phyloP scores from a whole-genome alignment of 1,140 invertebrate genomes.

The Lasioglossum baleicum region DNA sequence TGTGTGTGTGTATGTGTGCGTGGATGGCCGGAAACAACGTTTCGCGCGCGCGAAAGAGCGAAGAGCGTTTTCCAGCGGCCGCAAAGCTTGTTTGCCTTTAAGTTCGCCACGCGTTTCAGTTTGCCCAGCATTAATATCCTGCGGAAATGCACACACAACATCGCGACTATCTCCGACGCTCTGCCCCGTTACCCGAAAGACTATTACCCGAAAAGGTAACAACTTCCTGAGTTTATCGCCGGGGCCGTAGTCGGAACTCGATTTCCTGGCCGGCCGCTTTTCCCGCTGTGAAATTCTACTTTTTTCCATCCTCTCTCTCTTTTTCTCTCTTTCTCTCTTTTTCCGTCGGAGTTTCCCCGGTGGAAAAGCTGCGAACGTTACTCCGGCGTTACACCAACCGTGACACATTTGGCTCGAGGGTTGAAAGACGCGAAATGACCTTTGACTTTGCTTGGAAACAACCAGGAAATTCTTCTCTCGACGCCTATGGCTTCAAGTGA shows the following conservation, averaged over 20 bases:
- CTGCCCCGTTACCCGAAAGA: slow-evolving; percentile 1
- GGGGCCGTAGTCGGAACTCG: neutral
- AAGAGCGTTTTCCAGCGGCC: slow-evolving; percentile 24
- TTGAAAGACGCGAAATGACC: neutral
- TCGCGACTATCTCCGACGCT: slow-evolving; percentile 13
- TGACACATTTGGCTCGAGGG: neutral
- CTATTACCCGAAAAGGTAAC: slow-evolving; percentile 22
- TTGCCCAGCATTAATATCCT: slow-evolving; percentile 47
- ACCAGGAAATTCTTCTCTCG: neutral
- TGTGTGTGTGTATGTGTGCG: too few species aligned
- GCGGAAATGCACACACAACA: slow-evolving; percentile 27
- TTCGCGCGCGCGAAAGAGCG: slow-evolving; percentile 3
- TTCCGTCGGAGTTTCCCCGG: neutral
- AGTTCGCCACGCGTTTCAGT: slow-evolving; percentile 36
- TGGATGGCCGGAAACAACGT: neutral
- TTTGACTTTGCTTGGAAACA: neutral
- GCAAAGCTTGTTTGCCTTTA: slow-evolving; percentile 29
- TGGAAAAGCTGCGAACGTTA: neutral
- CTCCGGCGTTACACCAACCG: neutral
- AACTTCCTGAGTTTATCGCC: slow-evolving; percentile 12
- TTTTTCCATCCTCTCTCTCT: too few species aligned
- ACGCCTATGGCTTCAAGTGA: too few species aligned
- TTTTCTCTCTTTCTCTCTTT: neutral
- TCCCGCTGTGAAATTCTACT: neutral
- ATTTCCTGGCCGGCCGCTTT: slow-evolving; percentile 12